Percentiles rank a stretch among this genome's conserved stretches.
These are phyloP conservation scores for Trichogramma pretiosum DNA, from an alignment of 1,140 invertebrate species.

Conservation along the genomic window DNA sequence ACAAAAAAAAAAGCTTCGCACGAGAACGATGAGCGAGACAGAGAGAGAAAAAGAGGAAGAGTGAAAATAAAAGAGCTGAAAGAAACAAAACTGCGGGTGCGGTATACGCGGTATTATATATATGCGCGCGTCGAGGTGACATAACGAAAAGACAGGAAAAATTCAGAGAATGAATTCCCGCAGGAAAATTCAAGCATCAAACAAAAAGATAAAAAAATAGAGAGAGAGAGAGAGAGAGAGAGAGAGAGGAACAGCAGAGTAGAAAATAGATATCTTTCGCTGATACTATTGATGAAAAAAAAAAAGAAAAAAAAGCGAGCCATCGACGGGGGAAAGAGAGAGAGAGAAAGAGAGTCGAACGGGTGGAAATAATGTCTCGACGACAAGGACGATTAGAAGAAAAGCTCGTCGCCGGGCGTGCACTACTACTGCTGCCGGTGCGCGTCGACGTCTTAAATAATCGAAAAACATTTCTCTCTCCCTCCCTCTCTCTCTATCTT, in stretches of 20 bases:
- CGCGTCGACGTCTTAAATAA: slow-evolving; percentile 7
- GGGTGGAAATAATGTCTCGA: not conserved
- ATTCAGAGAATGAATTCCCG: not conserved
- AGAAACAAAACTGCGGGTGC: not conserved
- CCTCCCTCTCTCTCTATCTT: not conserved
- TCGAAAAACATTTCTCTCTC: slow-evolving; percentile 4
- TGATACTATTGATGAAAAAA: not conserved
- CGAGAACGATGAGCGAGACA: too few species aligned
- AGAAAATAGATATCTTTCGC: slow-evolving; percentile 2
- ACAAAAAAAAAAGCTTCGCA: too few species aligned
- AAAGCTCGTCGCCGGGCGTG: too few species aligned
- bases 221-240: not conserved
- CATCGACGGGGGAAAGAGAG: not conserved
- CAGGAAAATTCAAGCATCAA: too few species aligned
- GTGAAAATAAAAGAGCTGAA: too few species aligned
- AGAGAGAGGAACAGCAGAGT: not conserved
- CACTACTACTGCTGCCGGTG: too few species aligned
- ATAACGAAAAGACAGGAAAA: not conserved
- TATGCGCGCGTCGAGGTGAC: too few species aligned
- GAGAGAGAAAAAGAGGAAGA: too few species aligned
- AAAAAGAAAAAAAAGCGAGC: not conserved
- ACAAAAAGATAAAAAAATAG: not conserved
- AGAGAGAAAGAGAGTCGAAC: not conserved
- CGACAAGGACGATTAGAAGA: not conserved
- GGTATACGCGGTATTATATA: not conserved